Evolutionary conservation across 2,797 vertebrate genomes (phyloP).

Genomic region (Mormyrops attenuatus): DNA sequence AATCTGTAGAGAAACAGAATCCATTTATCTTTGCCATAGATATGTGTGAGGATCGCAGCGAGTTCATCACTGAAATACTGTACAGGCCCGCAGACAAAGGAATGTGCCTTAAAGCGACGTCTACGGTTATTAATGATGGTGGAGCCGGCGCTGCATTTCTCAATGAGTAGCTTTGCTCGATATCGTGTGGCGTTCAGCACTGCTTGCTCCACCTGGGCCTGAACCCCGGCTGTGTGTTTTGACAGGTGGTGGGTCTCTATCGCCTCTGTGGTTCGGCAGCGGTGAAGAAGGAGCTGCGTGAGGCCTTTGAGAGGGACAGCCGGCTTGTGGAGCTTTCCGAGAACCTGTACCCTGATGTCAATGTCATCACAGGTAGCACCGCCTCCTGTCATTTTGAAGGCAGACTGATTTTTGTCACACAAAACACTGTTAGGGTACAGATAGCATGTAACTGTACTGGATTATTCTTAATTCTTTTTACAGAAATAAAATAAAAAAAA

Average conservation of each 20-base stretch:
- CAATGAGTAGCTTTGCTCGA: background rate
- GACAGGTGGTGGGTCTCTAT: constrained; percentile 91
- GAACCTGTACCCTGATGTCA: constrained; percentile 89
- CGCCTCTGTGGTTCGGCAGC: constrained; percentile 92
- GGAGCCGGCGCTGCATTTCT: constrained; percentile 10
- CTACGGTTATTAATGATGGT: constrained; percentile 22
- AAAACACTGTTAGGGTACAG: background rate
- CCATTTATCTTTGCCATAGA: background rate
- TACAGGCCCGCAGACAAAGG: background rate
- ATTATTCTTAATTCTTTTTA: background rate
- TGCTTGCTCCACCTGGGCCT: constrained; percentile 21
- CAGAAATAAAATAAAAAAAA: background rate
- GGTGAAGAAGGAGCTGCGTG: constrained; percentile 94
- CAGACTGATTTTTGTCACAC: background rate
- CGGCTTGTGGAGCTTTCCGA: constrained; percentile 77
- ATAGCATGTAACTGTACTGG: background rate
- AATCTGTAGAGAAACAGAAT: background rate
- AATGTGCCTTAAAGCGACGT: background rate
- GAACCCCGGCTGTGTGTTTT: constrained; percentile 28
- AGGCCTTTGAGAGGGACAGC: constrained; percentile 92
- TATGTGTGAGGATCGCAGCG: background rate
- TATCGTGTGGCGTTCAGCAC: background rate
- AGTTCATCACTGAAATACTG: background rate
- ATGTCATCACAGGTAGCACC: constrained; percentile 92
- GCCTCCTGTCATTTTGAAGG: background rate